Base-by-base conservation (phyloP, 1,140 invertebrate species). In the Brachionus rubens region DNA sequence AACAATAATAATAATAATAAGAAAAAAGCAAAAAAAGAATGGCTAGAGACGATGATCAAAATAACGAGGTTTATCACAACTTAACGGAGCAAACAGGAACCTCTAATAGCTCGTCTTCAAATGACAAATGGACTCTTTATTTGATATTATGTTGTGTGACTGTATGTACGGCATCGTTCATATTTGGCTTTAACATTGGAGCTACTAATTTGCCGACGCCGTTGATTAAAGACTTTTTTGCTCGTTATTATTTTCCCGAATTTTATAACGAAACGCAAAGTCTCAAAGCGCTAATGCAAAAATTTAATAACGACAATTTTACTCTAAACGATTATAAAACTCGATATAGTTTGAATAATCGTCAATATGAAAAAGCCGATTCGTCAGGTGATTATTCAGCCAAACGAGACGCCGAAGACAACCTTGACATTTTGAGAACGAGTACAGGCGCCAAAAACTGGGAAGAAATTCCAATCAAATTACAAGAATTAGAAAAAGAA, bases 51-150 rank as follows among this genome's bases (percentile, higher is more conserved):
- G 68, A 72, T 1, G 68, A 72, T 26, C 28, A 33, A 33, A 72
- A 72, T 46, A 54, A 54, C 41, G 68, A 72, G 40, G 68, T 72
- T 19, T 72, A 72, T 41, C 46, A 72, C 16, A 72, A 72, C 41
- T 48, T 72, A 33, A 72, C 68, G 19, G 43, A 72, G 50, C 36
- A 48, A 26, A 21, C 26, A 7, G 46, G 50, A 33, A 10, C 24
- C 3, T 9, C 6, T 12, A 14, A n/a, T 3, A 48, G 24, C 2
- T 41, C 46, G 24, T n/a, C 24, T 3, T 0, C 12, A 10, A 54
- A 72, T 46, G 24, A 72, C 2, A 54, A 54, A 52, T 72, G 68
- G 68, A 72, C 68, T 33, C 30, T 54, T 3, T 72, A 72, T 46
- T 54, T 72, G 28, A 33, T 50, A 12, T 7, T 72, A 12, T 48